Evolutionary conservation across 2,888 invertebrate genomes (phyloP), one percentile per base, ranked within the genome.

Genomic region (Agriotes lineatus): DNA sequence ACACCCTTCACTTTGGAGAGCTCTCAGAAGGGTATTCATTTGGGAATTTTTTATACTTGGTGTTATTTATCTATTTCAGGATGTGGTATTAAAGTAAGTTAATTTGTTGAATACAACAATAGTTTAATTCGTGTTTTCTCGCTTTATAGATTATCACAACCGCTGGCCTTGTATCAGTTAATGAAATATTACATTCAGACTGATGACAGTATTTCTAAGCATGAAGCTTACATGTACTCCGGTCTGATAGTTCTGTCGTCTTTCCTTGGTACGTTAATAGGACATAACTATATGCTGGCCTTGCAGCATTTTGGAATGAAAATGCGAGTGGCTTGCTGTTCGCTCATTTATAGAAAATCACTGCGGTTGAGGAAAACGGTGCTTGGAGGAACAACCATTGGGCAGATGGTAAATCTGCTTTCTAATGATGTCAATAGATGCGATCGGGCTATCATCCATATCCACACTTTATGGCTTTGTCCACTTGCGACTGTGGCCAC

Each of bases 401-500:
- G 85, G 82, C 82, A 83, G 74, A 80, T 83, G 75, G 80, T 84
- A 44, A 84, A 84, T 72, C 74, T 83, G 45, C 71, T 96, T 70
- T 95, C 96, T 0, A 96, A 96, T 62, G 96, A 97, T 83, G 95
- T 96, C 0, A 93, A 91, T 74, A 85, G 96, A 67, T 95, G 96
- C 83, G 96, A 96, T 83, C 88, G 92, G 84, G 91, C 91, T 6
- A 88, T 91, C 22, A 85, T 93, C 60, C 93, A 95, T 80, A 81
- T 95, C 14, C 93, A 95, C 81, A 95, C 93, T 79, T 83, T 96
- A 4, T 91, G 94, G 87, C 86, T 94, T 12, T 93, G 93, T 0
- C 96, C 96, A 0, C 80, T 95, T 0, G 92, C 95, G 82, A 90
- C 93, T 18, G 76, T 90, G 0, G 86, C 93, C 20, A 90, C 94